phyloP scores from a whole-genome alignment of 1,140 invertebrate species.

The Halesus radiatus region DNA sequence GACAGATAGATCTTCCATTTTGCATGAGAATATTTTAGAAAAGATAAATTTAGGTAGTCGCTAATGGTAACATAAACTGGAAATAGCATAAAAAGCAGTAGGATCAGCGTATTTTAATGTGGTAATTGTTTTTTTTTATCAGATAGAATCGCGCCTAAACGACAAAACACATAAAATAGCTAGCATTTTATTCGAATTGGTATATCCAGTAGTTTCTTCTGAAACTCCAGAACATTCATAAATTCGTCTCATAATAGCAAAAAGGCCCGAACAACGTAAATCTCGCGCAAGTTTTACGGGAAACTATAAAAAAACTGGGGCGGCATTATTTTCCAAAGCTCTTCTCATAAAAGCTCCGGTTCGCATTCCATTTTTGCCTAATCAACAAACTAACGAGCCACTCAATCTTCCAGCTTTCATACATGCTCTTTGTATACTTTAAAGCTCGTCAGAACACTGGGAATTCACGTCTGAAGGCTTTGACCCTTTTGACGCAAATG shows the following conservation, averaged over 20 bases:
- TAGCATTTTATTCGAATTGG: too few species aligned
- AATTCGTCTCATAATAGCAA: conserved; percentile 10
- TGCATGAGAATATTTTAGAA: too few species aligned
- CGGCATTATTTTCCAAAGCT: conserved; percentile 20
- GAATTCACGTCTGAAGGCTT: not conserved
- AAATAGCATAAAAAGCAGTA: too few species aligned
- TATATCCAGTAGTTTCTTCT: not conserved
- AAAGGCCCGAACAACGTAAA: not conserved
- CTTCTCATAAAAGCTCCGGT: conserved; percentile 20
- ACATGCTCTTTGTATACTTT: not conserved
- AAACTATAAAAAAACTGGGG: conserved; percentile 27
- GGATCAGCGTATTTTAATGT: too few species aligned
- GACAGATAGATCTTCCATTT: too few species aligned
- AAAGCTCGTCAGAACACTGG: conserved; percentile 23
- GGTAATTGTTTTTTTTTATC: too few species aligned
- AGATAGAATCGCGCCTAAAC: too few species aligned
- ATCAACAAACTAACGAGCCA: conserved; percentile 37
- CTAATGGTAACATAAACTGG: too few species aligned
- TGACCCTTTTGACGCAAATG: not conserved
- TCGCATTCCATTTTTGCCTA: conserved; percentile 40
- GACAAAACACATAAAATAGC: too few species aligned
- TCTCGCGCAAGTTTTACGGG: conserved; percentile 3
- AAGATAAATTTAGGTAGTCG: too few species aligned
- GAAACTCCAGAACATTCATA: not conserved
- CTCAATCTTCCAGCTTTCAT: conserved; percentile 36